These are phyloP conservation scores for Physella acuta DNA, from an alignment of 1,140 invertebrate species.

Conservation along the genomic window DNA sequence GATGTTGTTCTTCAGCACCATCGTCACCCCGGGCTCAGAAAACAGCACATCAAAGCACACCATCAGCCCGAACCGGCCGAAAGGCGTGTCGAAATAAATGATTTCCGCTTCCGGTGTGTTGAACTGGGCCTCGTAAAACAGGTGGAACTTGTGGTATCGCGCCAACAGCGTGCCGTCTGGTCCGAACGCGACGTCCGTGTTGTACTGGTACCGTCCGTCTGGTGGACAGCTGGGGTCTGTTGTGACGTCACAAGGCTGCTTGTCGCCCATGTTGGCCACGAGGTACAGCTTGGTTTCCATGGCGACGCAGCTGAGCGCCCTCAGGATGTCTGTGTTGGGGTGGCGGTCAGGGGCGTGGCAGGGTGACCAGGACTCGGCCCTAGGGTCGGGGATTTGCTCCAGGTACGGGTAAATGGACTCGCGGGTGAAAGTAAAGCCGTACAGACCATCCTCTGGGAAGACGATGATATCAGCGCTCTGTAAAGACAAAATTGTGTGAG, in stretches of 20 bases:
- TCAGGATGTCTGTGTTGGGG: conserved; percentile 34
- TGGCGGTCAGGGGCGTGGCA: conserved; percentile 28
- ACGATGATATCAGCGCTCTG: conserved; percentile 78
- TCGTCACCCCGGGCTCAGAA: conserved; percentile 64
- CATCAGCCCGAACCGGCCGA: conserved; percentile 76
- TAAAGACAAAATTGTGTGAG: too few relatives aligned
- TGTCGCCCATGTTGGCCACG: conserved; percentile 75
- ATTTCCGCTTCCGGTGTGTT: conserved; percentile 54
- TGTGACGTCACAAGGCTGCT: conserved; percentile 61
- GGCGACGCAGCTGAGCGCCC: conserved; percentile 64
- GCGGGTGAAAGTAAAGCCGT: conserved; percentile 38
- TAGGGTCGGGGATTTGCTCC: conserved; percentile 46
- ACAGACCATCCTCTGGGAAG: conserved; percentile 76
- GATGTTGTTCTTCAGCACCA: conserved; percentile 63
- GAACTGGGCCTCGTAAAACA: conserved; percentile 66
- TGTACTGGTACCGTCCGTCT: conserved; percentile 66
- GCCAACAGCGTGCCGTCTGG: conserved; percentile 65
- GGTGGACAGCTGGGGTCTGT: conserved; percentile 61
- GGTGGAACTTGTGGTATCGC: conserved; percentile 73
- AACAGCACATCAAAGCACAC: conserved; percentile 78
- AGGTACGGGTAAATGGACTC: conserved; percentile 33
- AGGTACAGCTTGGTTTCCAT: conserved; percentile 64
- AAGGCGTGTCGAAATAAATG: conserved; percentile 66
- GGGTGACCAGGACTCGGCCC: conserved; percentile 35
- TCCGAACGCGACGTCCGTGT: conserved; percentile 77